A percentile compares a stretch with the other conserved stretches of the same genome.
These are phyloP conservation scores for Drosophila malerkotliana DNA, from an alignment of 1,140 invertebrate genomes.

Conservation along the genomic window DNA sequence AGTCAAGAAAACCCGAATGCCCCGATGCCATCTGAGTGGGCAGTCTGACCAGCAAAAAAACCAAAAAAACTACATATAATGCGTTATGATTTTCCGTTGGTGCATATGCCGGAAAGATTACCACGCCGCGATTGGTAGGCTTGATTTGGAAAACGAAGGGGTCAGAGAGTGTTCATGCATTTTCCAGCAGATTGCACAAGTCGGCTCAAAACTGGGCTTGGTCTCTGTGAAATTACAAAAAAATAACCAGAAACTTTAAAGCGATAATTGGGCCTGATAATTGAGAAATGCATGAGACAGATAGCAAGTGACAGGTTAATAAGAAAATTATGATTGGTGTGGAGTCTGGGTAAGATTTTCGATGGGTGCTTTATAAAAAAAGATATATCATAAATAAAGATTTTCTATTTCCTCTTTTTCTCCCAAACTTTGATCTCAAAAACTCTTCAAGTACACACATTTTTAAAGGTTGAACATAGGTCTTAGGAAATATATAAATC, in stretches of 20 bases:
- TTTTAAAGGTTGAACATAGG: not conserved
- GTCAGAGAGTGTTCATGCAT: constrained; percentile 25
- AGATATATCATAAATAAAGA: too few relatives aligned
- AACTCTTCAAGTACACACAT: too few relatives aligned
- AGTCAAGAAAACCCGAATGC: constrained; percentile 26
- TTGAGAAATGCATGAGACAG: not conserved
- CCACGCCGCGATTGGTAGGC: constrained; percentile 49
- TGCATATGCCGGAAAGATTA: constrained; percentile 75
- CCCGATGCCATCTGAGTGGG: constrained; percentile 29
- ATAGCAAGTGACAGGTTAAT: not conserved
- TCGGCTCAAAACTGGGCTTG: constrained; percentile 10
- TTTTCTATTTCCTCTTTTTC: too few relatives aligned
- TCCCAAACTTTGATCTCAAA: too few relatives aligned
- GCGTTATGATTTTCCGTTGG: constrained; percentile 72
- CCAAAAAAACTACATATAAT: constrained; percentile 41
- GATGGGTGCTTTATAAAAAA: too few relatives aligned
- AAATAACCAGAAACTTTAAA: constrained; percentile 12
- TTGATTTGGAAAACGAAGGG: constrained; percentile 32
- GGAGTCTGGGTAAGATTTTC: not conserved
- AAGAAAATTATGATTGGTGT: not conserved
- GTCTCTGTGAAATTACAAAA: not conserved
- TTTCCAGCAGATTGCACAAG: constrained; percentile 32
- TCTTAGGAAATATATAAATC: not conserved
- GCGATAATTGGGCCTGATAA: not conserved
- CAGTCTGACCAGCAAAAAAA: constrained; percentile 18